Base-by-base conservation (phyloP, 2,797 vertebrate genomes). In the Hephaestus fuliginosus region DNA sequence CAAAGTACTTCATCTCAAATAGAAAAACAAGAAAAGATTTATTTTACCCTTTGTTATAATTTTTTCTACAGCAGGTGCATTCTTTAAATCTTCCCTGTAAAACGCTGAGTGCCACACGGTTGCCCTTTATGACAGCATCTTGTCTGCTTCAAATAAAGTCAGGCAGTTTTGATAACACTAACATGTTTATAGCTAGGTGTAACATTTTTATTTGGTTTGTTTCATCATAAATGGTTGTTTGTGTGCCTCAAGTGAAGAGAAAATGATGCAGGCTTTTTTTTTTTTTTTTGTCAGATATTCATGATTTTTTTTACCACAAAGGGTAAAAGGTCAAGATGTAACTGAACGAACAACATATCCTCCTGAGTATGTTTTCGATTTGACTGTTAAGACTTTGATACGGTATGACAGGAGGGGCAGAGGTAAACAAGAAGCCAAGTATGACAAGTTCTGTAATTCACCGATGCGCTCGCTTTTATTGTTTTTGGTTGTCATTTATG, bases 251-350 rank as follows among this genome's bases (percentile, higher is more conserved):
- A 73, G 55, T 41, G 53, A 72, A 76, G 58, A 75, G 58, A 60
- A 85, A 60, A 46, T 66, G 57, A 39, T 49, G 56, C 11, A 10
- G 52, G 28, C 30, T 9, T 33, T 69, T 33, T 33, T 33, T n/a
- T 30, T 30, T 30, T 33, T 5, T 46, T 71, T 74, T 86, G 61
- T 85, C 62, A 77, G 68, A 44, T 67, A 62, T 77, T 68, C 25
- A n/a, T 53, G 28, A 46, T 58, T 56, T 78, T 28, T 15, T 18
- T 0, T 18, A 82, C 36, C 46, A 48, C 75, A 67, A 48, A 39
- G 49, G 55, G 81, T 81, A 62, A 86, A 33, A 80, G 80, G 80
- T 88, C 86, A 80, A 73, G 68, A 81, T 85, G 62, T 74, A 73
- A 74, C 61, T 9, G 52, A 86, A 72, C 18, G 78, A 86, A 72